Evolutionary conservation across 2,113 vertebrate species (phyloP).

Genomic region (Gnathonemus longibarbis): DNA sequence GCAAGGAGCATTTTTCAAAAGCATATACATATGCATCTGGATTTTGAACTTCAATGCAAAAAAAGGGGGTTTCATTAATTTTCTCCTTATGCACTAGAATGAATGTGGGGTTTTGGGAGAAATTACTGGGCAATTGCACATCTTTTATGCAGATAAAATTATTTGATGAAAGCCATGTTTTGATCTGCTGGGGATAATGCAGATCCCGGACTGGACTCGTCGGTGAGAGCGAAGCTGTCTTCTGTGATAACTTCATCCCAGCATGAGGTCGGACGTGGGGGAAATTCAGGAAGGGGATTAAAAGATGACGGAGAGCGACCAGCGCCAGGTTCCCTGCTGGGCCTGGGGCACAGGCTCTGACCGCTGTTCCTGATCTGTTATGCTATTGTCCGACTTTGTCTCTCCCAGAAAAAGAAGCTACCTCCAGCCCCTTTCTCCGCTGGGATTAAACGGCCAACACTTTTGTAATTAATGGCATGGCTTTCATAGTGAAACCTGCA

Average conservation of each 20-base stretch:
- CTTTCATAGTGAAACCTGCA: slow-evolving; percentile 69
- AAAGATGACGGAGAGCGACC: slow-evolving; percentile 84
- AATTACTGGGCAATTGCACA: slow-evolving; percentile 88
- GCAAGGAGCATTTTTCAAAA: slow-evolving; percentile 61
- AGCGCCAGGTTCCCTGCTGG: slow-evolving; percentile 82
- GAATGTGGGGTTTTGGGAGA: slow-evolving; percentile 85
- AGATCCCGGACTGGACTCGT: slow-evolving; percentile 83
- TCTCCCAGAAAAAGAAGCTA: slow-evolving; percentile 75
- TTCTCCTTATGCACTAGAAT: slow-evolving; percentile 82
- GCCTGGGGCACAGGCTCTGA: slow-evolving; percentile 78
- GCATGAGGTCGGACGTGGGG: slow-evolving; percentile 85
- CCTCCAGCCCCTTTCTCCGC: slow-evolving; percentile 79
- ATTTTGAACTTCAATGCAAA: slow-evolving; percentile 57
- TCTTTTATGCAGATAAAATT: slow-evolving; percentile 99
- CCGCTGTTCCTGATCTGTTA: slow-evolving; percentile 92
- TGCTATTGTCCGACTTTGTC: slow-evolving; percentile 88
- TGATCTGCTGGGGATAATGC: slow-evolving; percentile 93
- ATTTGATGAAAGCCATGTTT: slow-evolving; percentile 91
- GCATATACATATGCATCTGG: slow-evolving; percentile 62
- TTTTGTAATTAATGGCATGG: slow-evolving; percentile 95
- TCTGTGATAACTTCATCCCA: slow-evolving; percentile 98
- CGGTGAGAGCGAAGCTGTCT: slow-evolving; percentile 94
- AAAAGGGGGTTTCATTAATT: slow-evolving; percentile 68
- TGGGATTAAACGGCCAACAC: slow-evolving; percentile 80
- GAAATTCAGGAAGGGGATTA: slow-evolving; percentile 90